A percentile compares a stretch with the other conserved stretches of the same genome.
phyloP scores from a whole-genome alignment of 2,888 invertebrate genomes.

The Mycalesis mineus region DNA sequence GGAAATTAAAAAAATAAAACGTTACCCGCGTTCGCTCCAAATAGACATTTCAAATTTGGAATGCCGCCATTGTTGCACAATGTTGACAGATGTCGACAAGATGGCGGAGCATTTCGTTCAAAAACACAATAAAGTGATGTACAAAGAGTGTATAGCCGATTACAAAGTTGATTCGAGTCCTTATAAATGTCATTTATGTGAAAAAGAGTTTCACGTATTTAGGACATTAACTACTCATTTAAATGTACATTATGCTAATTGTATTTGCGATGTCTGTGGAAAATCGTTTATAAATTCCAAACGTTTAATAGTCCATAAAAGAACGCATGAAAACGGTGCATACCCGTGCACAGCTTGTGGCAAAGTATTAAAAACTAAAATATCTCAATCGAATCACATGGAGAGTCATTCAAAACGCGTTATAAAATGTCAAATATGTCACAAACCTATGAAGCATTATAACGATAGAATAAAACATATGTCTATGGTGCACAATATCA shows the following conservation, averaged over 20 bases:
- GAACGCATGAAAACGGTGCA: conserved; percentile 64
- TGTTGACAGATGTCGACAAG: conserved; percentile 47
- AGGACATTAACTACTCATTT: conserved; percentile 63
- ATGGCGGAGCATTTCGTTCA: conserved; percentile 54
- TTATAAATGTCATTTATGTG: conserved; percentile 57
- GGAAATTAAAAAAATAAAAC: conserved; percentile 57
- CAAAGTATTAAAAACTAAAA: conserved; percentile 57
- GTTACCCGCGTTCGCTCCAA: conserved; percentile 62
- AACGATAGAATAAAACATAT: conserved; percentile 66
- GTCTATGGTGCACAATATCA: conserved; percentile 61
- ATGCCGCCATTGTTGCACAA: conserved; percentile 53
- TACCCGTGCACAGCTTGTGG: conserved; percentile 59
- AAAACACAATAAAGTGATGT: conserved; percentile 52
- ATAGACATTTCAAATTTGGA: conserved; percentile 61
- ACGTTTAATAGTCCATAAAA: conserved; percentile 67
- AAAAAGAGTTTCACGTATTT: conserved; percentile 59
- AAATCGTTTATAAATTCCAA: conserved; percentile 71
- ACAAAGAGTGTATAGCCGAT: conserved; percentile 64
- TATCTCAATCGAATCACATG: conserved; percentile 57
- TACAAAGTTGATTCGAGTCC: conserved; percentile 59
- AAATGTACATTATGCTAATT: conserved; percentile 71
- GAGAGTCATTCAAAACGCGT: conserved; percentile 60
- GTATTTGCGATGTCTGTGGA: conserved; percentile 71
- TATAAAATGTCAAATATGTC: conserved; percentile 62
- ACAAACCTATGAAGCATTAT: conserved; percentile 65